Conservation (phyloP, 2,113 vertebrate species). For the Prunella himalayana region DNA sequence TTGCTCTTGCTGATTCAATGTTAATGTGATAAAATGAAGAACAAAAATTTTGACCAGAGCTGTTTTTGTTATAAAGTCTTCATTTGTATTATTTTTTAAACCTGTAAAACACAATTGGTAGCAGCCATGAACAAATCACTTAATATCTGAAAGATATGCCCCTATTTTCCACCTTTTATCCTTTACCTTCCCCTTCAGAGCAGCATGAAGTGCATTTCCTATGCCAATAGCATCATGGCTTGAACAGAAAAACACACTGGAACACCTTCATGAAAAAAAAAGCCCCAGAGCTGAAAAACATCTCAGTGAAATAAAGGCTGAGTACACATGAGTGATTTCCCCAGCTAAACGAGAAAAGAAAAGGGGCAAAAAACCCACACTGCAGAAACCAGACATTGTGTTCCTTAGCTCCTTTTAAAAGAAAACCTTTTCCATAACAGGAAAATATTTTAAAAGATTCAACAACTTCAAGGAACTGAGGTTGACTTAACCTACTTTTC, state of each 20-base stretch:
- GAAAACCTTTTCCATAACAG: background rate
- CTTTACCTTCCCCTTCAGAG: background rate
- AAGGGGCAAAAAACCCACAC: background rate
- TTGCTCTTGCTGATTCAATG: background rate
- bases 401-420: background rate
- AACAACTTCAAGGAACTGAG: background rate
- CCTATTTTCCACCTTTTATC: background rate
- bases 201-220: background rate
- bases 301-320: background rate
- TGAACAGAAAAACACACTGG: background rate
- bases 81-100: background rate
- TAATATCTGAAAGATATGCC: background rate
- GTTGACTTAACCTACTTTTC: background rate
- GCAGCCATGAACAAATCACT: background rate
- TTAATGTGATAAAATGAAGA: background rate
- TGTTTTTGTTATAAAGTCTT: background rate
- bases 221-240: rapidly evolving
- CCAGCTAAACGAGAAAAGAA: rapidly evolving
- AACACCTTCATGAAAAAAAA: background rate
- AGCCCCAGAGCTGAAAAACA: background rate
- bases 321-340: background rate
- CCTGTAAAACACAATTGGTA: background rate
- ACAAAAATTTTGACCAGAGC: background rate
- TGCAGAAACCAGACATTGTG: background rate
- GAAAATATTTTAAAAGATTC: background rate